Conservation (phyloP, 2,797 vertebrate species). For the Helarctos malayanus region DNA sequence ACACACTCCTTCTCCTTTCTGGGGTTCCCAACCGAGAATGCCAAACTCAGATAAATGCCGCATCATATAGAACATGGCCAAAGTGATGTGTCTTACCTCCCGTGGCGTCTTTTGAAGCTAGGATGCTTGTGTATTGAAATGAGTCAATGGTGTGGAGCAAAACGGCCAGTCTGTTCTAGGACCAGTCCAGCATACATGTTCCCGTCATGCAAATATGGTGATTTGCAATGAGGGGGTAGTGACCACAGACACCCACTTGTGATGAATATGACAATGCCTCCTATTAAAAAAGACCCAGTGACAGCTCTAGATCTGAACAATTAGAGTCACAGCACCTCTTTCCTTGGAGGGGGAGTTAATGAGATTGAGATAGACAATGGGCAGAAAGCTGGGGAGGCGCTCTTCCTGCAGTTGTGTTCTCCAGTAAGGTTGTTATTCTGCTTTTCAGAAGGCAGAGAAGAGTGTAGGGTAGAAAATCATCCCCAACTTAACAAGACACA, state of each 20-base stretch:
- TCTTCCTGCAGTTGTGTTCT: background rate
- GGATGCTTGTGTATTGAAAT: background rate
- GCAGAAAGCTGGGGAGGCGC: rapidly evolving
- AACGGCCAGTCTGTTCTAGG: background rate
- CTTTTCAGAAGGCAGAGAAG: background rate
- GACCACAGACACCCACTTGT: background rate
- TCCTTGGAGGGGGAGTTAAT: background rate
- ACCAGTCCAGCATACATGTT: too few species aligned
- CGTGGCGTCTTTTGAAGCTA: background rate
- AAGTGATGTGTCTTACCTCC: too few species aligned
- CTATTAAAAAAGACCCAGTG: background rate
- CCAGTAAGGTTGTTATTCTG: background rate
- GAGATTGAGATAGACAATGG: background rate
- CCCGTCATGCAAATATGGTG: background rate
- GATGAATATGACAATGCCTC: background rate
- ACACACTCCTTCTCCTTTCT: background rate
- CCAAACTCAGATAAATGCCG: background rate
- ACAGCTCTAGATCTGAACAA: background rate
- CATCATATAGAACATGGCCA: background rate
- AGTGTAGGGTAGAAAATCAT: too few species aligned
- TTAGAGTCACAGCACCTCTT: background rate
- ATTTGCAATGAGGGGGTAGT: background rate
- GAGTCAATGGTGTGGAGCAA: background rate
- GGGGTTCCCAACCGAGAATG: background rate
- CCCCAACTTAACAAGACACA: background rate